A percentile compares a stretch with the other conserved stretches of the same genome.
Conservation (phyloP, 2,888 invertebrate species). For the Machimus rusticus region DNA sequence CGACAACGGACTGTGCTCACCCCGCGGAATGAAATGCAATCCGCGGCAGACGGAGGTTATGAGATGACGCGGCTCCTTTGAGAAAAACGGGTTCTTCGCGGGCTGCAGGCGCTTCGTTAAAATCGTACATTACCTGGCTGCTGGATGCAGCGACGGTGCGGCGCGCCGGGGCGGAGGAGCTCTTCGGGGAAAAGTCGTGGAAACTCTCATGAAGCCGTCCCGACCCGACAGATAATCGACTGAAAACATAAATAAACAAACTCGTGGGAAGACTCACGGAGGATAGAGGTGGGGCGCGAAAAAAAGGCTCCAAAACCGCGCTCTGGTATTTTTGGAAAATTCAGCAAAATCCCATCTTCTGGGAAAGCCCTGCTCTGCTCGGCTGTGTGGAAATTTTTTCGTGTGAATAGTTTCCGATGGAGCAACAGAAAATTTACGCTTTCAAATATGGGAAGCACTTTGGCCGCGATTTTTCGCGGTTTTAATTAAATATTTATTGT, state of each 20-base stretch:
- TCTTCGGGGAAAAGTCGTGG: background rate
- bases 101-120: background rate
- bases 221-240: background rate
- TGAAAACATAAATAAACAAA: background rate
- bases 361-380: background rate
- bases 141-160: background rate
- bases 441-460: background rate
- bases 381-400: background rate
- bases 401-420: background rate
- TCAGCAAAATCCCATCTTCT: background rate
- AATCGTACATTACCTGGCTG: background rate
- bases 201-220: background rate
- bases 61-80: background rate
- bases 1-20: background rate
- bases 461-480: background rate
- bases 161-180: background rate
- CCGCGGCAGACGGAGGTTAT: background rate
- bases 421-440: background rate
- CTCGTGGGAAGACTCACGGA: background rate
- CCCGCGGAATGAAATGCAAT: background rate
- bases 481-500: background rate
- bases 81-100: background rate
- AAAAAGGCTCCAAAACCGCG: background rate
- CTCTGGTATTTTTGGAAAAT: background rate
- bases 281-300: background rate